phyloP scores from a whole-genome alignment of 2,113 vertebrate species.

The Lampris incognitus region DNA sequence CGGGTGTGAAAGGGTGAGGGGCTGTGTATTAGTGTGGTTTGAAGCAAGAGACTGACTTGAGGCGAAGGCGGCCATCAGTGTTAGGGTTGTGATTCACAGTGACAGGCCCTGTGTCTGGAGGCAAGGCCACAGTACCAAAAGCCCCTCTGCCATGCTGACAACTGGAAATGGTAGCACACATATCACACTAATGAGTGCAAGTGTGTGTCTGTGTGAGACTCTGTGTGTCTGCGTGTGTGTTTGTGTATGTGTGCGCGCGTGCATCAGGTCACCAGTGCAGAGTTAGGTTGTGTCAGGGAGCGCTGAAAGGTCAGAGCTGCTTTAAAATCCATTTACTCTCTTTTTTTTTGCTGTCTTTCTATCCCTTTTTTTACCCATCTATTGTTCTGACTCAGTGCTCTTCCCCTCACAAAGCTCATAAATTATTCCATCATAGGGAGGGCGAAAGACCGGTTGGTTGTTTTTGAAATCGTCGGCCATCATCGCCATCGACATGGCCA shows the following conservation, averaged over 20 bases:
- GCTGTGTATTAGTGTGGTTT: conserved; percentile 10
- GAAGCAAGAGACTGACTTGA: conserved; percentile 20
- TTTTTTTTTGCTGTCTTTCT: not conserved
- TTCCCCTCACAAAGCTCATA: no score
- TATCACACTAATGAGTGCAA: conserved; percentile 67
- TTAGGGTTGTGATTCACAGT: conserved; percentile 53
- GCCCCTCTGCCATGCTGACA: conserved; percentile 66
- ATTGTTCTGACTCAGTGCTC: no score
- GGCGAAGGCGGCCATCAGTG: conserved; percentile 43
- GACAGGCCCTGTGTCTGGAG: conserved; percentile 58
- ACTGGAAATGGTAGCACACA: conserved; percentile 68
- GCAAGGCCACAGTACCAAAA: conserved; percentile 52
- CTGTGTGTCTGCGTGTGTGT: conserved; percentile 13
- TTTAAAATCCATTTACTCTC: not conserved
- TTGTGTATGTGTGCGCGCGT: not conserved
- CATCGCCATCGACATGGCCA: no score
- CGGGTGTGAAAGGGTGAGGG: conserved; percentile 5
- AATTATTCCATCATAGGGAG: no score
- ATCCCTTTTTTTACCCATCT: not conserved
- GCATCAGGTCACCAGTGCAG: not conserved
- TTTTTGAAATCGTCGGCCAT: no score
- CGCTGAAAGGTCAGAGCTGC: conserved; percentile 8
- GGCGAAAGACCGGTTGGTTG: no score
- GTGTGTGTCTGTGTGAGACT: conserved; percentile 13
- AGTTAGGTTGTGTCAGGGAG: not conserved